These are phyloP conservation scores for Drosophila subquinaria DNA, from an alignment of 2,888 invertebrate genomes.

Conservation along the genomic window DNA sequence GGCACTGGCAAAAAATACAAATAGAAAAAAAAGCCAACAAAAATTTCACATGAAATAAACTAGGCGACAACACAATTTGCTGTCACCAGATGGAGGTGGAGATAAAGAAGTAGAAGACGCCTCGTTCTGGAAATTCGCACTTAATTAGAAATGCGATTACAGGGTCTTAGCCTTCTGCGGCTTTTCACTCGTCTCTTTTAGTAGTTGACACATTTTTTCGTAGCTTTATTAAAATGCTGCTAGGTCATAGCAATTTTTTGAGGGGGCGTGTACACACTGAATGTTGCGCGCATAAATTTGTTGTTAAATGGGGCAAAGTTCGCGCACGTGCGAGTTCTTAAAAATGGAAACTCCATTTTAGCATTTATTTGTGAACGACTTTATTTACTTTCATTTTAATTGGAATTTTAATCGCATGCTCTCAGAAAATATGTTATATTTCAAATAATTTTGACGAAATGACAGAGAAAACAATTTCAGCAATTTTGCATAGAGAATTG, in stretches of 20 bases:
- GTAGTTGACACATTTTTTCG: slow-evolving; percentile 60
- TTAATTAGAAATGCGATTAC: slow-evolving; percentile 80
- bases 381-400: slow-evolving; percentile 12
- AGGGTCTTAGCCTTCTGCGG: slow-evolving; percentile 57
- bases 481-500: slow-evolving; percentile 44
- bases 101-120: slow-evolving; percentile 17
- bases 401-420: slow-evolving; percentile 10
- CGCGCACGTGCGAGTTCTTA: slow-evolving; percentile 17
- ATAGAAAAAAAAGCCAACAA: slow-evolving; percentile 41
- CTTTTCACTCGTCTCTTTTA: slow-evolving; percentile 47
- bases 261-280: neutral
- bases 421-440: neutral
- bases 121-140: slow-evolving; percentile 64
- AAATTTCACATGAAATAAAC: slow-evolving; percentile 61
- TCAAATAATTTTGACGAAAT: slow-evolving; percentile 2
- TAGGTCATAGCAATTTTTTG: slow-evolving; percentile 6
- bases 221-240: slow-evolving; percentile 56
- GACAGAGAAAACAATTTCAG: slow-evolving; percentile 15
- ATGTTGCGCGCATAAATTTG: slow-evolving; percentile 31
- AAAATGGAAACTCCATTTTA: slow-evolving; percentile 21
- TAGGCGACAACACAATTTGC: slow-evolving; percentile 76
- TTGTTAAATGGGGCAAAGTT: slow-evolving; percentile 27
- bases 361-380: neutral
- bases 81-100: slow-evolving; percentile 15
- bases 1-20: slow-evolving; percentile 34